Conservation (phyloP, 2,113 vertebrate species). For the Egretta garzetta region DNA sequence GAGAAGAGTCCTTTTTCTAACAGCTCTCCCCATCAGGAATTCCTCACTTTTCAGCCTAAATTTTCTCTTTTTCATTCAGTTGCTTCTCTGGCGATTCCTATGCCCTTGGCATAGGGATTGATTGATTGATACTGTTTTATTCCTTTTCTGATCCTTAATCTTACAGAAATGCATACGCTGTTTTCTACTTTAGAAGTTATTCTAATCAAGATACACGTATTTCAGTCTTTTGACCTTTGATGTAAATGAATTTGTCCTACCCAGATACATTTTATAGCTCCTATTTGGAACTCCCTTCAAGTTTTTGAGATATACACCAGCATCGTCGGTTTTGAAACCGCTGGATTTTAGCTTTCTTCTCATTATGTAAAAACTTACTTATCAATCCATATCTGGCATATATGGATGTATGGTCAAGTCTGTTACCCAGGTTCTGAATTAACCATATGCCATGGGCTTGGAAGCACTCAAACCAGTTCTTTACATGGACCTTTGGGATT, state of each 20-base stretch:
- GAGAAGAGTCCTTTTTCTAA: slow-evolving; percentile 14
- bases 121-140: background rate
- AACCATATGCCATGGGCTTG: background rate
- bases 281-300: background rate
- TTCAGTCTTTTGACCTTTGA: background rate
- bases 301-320: background rate
- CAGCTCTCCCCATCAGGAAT: background rate
- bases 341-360: background rate
- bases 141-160: background rate
- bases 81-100: background rate
- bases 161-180: background rate
- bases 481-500: background rate
- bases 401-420: background rate
- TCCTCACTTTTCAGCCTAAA: background rate
- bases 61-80: background rate
- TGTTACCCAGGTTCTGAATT: background rate
- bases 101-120: background rate
- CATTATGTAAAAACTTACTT: background rate
- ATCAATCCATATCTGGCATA: background rate
- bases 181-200: background rate
- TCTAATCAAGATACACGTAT: background rate
- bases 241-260: background rate
- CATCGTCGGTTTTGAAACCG: background rate
- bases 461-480: background rate
- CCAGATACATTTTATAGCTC: background rate